Percentiles rank a stretch among this genome's conserved stretches.
Conservation (phyloP, 2,113 vertebrate genomes). For the Vireo altiloquus region DNA sequence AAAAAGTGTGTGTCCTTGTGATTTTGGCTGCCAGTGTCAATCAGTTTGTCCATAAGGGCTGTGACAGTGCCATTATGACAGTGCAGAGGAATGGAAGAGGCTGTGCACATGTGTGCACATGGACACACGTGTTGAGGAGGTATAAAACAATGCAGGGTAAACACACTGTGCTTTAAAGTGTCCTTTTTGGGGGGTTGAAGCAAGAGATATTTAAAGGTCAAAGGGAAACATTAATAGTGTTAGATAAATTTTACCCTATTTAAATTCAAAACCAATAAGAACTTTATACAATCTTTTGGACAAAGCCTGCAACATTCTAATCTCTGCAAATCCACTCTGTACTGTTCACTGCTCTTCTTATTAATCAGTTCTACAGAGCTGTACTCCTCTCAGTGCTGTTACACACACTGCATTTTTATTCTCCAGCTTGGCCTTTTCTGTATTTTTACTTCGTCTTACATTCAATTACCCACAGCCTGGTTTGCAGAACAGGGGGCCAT, state of each 20-base stretch:
- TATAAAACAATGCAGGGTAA: neutral
- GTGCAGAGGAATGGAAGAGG: neutral
- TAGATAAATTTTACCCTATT: conserved; percentile 57
- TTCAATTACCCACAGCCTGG: conserved; percentile 62
- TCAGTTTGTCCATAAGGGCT: neutral
- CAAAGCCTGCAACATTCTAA: conserved; percentile 68
- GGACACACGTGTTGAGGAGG: neutral
- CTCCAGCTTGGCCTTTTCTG: conserved; percentile 56
- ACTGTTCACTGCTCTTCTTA: conserved; percentile 61
- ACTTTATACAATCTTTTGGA: conserved; percentile 68
- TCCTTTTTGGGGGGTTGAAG: neutral
- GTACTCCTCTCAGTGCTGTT: conserved; percentile 38
- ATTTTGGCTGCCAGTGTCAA: neutral
- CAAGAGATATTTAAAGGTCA: conserved; percentile 51
- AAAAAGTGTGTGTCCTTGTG: neutral
- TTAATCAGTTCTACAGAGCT: conserved; percentile 69
- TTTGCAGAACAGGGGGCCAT: conserved; percentile 24
- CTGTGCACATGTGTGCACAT: fast-evolving
- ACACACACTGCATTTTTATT: conserved; percentile 68
- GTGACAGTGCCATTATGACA: neutral
- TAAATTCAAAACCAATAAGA: conserved; percentile 69
- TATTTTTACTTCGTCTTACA: conserved; percentile 68
- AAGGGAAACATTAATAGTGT: conserved; percentile 25
- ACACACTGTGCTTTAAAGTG: conserved; percentile 8
- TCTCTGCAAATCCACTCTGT: conserved; percentile 74